Conservation (phyloP, 2,888 invertebrate species). For the Hirtodrosophila duncani region DNA sequence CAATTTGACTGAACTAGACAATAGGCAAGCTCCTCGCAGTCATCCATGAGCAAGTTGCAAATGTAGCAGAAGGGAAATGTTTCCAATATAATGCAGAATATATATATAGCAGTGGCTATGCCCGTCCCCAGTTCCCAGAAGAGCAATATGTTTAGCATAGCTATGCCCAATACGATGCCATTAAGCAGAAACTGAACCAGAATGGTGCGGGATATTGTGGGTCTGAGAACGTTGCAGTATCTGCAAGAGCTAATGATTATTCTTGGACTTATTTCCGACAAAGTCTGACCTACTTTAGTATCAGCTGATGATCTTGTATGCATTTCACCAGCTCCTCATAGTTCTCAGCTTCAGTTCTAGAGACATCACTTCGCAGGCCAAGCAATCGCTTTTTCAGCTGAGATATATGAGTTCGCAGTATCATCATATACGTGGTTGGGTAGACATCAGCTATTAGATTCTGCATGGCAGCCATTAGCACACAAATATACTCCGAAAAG, state of each 20-base stretch:
- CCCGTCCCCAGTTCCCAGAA: slow-evolving; percentile 44
- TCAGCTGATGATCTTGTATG: slow-evolving; percentile 38
- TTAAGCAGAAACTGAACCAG: slow-evolving; percentile 45
- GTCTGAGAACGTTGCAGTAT: slow-evolving; percentile 32
- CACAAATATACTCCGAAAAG: slow-evolving; percentile 16
- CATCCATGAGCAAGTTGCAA: slow-evolving; percentile 39
- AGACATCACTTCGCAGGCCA: slow-evolving; percentile 18
- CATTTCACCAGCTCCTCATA: slow-evolving; percentile 36
- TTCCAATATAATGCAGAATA: slow-evolving; percentile 32
- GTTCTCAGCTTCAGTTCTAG: slow-evolving; percentile 19
- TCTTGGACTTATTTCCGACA: too few species aligned
- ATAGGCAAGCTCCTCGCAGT: slow-evolving; percentile 33
- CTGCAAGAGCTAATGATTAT: too few species aligned
- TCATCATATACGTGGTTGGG: slow-evolving; percentile 34
- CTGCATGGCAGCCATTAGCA: slow-evolving; percentile 28
- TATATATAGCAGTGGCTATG: slow-evolving; percentile 20
- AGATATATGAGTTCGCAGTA: slow-evolving; percentile 28
- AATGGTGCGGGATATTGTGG: slow-evolving; percentile 47
- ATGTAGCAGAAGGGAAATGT: slow-evolving; percentile 56
- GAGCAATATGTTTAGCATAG: slow-evolving; percentile 42
- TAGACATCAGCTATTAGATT: slow-evolving; percentile 38
- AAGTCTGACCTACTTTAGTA: too few species aligned
- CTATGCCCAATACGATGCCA: slow-evolving; percentile 41
- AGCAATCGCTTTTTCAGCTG: slow-evolving; percentile 30
- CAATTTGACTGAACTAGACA: slow-evolving; percentile 53